These are phyloP conservation scores for Coendou prehensilis DNA, from an alignment of 2,797 vertebrate species.

Conservation along the genomic window DNA sequence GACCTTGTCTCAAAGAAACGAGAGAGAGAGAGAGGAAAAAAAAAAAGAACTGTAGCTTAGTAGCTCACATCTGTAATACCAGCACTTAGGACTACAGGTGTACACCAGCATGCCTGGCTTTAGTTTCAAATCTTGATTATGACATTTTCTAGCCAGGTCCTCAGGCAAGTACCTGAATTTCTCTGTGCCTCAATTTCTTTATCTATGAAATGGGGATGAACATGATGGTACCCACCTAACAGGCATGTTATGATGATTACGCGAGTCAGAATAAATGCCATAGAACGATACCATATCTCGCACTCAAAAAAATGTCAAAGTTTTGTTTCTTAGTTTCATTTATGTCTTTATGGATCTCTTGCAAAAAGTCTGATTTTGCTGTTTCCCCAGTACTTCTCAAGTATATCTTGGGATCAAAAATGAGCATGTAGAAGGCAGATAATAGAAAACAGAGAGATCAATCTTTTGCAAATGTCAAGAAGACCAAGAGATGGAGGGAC, in stretches of 20 bases:
- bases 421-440: background rate
- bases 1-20: background rate
- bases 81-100: background rate
- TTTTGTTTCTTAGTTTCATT: background rate
- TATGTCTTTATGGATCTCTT: background rate
- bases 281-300: background rate
- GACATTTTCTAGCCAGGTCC: background rate
- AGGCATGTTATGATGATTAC: background rate
- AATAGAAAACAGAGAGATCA: background rate
- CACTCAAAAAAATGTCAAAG: background rate
- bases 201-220: conserved; percentile 32
- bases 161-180: background rate
- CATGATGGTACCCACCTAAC: background rate
- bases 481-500: background rate
- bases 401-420: background rate
- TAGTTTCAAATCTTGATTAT: conserved; percentile 3
- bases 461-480: background rate
- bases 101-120: background rate
- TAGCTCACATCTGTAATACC: background rate
- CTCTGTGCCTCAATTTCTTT: background rate
- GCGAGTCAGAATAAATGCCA: background rate
- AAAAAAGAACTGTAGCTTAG: background rate
- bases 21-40: too few relatives aligned
- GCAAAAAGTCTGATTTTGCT: background rate
- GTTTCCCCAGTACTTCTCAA: background rate